Evolutionary conservation across 1,140 invertebrate species (phyloP).

Genomic region (Bombus picipes): DNA sequence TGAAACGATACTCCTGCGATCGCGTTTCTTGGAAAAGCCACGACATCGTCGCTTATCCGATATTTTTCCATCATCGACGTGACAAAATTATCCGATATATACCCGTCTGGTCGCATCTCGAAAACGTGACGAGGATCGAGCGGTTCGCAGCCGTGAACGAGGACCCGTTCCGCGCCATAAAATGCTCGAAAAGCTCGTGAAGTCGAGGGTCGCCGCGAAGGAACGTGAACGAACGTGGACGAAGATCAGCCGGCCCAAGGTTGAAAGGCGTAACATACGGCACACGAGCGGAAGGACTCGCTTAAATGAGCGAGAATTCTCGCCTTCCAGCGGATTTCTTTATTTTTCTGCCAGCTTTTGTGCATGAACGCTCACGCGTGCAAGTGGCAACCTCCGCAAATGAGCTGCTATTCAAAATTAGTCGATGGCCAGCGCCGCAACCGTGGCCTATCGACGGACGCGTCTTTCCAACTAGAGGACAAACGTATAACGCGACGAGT

Average conservation of each 20-base stretch:
- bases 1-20: slow-evolving; percentile 21
- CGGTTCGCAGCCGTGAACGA: neutral
- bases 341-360: slow-evolving; percentile 20
- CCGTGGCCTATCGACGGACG: slow-evolving; percentile 38
- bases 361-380: neutral
- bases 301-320: slow-evolving; percentile 28
- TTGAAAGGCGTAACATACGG: slow-evolving; percentile 54
- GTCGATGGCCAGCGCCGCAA: slow-evolving; percentile 45
- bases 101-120: neutral
- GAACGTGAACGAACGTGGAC: neutral
- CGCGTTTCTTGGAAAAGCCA: slow-evolving; percentile 29
- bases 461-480: slow-evolving; percentile 11
- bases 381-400: slow-evolving; percentile 53
- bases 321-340: slow-evolving; percentile 9
- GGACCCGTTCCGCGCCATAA: slow-evolving; percentile 26
- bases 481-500: neutral
- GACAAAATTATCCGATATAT: neutral
- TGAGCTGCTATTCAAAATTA: slow-evolving; percentile 75
- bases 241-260: slow-evolving; percentile 30
- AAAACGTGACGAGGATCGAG: slow-evolving; percentile 27
- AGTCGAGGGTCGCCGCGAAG: neutral
- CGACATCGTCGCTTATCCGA: slow-evolving; percentile 5
- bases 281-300: slow-evolving; percentile 50
- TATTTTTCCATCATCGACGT: slow-evolving; percentile 10
- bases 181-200: slow-evolving; percentile 50